Percentiles rank a stretch among this genome's conserved stretches.
Evolutionary conservation across 2,113 vertebrate genomes (phyloP).

Genomic region (Xiphophorus hellerii): DNA sequence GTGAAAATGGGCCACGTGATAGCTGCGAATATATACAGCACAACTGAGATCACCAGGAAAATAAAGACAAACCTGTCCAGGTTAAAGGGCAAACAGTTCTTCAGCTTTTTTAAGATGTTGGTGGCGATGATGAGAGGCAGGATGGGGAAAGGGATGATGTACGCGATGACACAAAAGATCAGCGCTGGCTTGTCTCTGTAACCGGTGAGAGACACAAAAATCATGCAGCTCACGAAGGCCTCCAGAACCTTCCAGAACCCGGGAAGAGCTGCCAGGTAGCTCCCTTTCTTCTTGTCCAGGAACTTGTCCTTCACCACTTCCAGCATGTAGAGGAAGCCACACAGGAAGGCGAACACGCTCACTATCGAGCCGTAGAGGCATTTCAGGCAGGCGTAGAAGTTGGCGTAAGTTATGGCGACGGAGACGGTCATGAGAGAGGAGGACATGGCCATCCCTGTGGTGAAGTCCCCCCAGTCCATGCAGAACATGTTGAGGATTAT

Average conservation of each 20-base stretch:
- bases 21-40: conserved; percentile 79
- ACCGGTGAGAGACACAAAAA: conserved; percentile 73
- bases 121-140: conserved; percentile 81
- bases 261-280: conserved; percentile 81
- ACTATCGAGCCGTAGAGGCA: conserved; percentile 72
- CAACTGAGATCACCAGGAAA: conserved; percentile 78
- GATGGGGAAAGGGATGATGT: conserved; percentile 83
- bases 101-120: conserved; percentile 79
- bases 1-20: conserved; percentile 82
- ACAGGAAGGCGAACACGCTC: conserved; percentile 75
- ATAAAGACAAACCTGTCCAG: conserved; percentile 78
- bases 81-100: conserved; percentile 69
- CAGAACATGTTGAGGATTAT: conserved; percentile 77
- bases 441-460: conserved; percentile 85
- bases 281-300: conserved; percentile 68
- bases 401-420: conserved; percentile 78
- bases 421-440: conserved; percentile 82
- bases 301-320: conserved; percentile 83
- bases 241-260: conserved; percentile 87
- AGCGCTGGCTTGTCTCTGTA: conserved; percentile 31
- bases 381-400: conserved; percentile 61
- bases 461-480: conserved; percentile 86
- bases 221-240: conserved; percentile 84
- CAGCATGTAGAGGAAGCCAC: conserved; percentile 71
- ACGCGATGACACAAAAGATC: conserved; percentile 81